Evolutionary conservation across 2,797 vertebrate species (phyloP).

Genomic region (Aplochiton taeniatus): DNA sequence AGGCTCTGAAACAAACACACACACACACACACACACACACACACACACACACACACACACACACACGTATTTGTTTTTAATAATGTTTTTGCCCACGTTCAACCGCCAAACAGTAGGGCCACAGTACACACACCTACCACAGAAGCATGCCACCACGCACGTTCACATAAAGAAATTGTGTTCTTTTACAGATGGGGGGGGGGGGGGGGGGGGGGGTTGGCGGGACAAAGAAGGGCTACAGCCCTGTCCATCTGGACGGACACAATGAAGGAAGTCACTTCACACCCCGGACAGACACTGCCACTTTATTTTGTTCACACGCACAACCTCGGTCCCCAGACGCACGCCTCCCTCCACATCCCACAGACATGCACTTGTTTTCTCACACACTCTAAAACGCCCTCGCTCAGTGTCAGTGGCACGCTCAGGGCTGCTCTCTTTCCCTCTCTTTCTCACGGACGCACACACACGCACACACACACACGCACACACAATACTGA

Average conservation of each 20-base stretch:
- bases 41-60: constrained; percentile 9
- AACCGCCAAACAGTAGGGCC: too few species aligned
- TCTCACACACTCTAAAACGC: constrained; percentile 39
- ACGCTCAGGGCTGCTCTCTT: constrained; percentile 53
- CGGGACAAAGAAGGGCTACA: neutral
- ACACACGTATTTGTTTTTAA: constrained; percentile 4
- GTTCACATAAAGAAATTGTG: too few species aligned
- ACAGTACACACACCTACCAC: too few species aligned
- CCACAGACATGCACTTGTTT: constrained; percentile 57
- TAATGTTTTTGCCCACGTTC: neutral
- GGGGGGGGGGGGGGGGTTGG: neutral
- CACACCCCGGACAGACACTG: constrained; percentile 17
- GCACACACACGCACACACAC: constrained; percentile 19
- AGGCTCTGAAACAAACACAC: constrained; percentile 40
- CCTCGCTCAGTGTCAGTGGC: constrained; percentile 47
- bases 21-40: neutral
- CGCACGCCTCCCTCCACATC: constrained; percentile 15
- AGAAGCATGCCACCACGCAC: too few species aligned
- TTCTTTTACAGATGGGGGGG: neutral
- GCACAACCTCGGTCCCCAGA: constrained; percentile 38
- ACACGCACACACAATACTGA: too few species aligned
- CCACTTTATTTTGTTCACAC: constrained; percentile 30
- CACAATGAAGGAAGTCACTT: neutral
- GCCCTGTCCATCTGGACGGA: neutral
- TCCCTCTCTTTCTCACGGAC: constrained; percentile 29